These are phyloP conservation scores for Pterostichus madidus DNA, from an alignment of 2,888 invertebrate species.

Conservation along the genomic window DNA sequence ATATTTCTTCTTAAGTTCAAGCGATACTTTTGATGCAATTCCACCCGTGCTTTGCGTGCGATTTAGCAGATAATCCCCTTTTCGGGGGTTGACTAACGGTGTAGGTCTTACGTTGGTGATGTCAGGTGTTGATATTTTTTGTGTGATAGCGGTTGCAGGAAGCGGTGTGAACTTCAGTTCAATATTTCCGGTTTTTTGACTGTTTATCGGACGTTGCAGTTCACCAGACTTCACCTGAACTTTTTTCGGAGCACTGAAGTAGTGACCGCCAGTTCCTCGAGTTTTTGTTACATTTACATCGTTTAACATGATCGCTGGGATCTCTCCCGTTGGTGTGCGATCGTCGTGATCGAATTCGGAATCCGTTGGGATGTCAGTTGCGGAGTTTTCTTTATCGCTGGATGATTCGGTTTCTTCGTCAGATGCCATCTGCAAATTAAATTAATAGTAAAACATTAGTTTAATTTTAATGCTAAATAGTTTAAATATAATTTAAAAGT, in stretches of 20 bases:
- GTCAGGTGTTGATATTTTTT: conserved; percentile 71
- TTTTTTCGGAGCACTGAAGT: conserved; percentile 77
- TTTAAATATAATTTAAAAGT: not conserved
- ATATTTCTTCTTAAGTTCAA: conserved; percentile 92
- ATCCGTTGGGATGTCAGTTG: conserved; percentile 95
- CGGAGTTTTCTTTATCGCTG: conserved; percentile 89
- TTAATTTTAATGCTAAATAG: not conserved
- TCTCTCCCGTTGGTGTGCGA: conserved; percentile 83
- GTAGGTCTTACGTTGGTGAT: conserved; percentile 69
- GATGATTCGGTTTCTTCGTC: conserved; percentile 83
- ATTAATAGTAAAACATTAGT: conserved; percentile 64
- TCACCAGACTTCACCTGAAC: conserved; percentile 81
- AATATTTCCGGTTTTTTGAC: conserved; percentile 73
- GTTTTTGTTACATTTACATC: conserved; percentile 82
- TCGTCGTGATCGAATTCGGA: conserved; percentile 94
- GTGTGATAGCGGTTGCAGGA: conserved; percentile 71
- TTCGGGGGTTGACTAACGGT: conserved; percentile 80
- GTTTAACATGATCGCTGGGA: conserved; percentile 88
- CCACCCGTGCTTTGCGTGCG: conserved; percentile 93
- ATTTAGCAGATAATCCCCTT: conserved; percentile 88
- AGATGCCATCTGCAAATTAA: conserved; percentile 81
- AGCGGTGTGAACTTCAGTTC: conserved; percentile 77
- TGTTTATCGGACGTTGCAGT: conserved; percentile 77
- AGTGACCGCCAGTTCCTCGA: conserved; percentile 75
- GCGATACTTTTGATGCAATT: conserved; percentile 91